Evolutionary conservation across 2,113 vertebrate species (phyloP).

Genomic region (Chauna torquata): DNA sequence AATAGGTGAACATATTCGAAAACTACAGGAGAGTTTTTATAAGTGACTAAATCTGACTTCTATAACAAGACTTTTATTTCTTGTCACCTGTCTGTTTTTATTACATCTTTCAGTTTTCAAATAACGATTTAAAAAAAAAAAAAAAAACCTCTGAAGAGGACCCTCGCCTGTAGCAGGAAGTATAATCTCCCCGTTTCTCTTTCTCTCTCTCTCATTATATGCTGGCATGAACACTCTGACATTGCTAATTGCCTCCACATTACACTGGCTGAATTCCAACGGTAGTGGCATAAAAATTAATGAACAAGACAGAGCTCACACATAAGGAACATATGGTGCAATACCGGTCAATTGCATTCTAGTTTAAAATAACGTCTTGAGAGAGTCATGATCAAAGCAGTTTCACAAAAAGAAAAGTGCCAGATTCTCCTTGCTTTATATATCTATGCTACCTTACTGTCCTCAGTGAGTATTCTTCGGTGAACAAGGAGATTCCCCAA

Average conservation of each 20-base stretch:
- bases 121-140: background rate
- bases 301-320: constrained; percentile 67
- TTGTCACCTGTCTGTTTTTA: constrained; percentile 44
- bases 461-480: background rate
- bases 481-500: background rate
- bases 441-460: constrained; percentile 22
- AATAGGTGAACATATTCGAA: background rate
- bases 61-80: constrained; percentile 4
- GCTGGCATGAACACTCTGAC: constrained; percentile 52
- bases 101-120: constrained; percentile 38
- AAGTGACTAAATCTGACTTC: constrained; percentile 27
- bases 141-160: constrained; percentile 3
- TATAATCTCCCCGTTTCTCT: background rate
- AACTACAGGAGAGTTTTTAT: background rate
- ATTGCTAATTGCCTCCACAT: constrained; percentile 66
- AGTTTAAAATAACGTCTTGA: constrained; percentile 64
- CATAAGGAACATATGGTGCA: constrained; percentile 62
- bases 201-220: constrained; percentile 33
- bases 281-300: constrained; percentile 70
- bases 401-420: constrained; percentile 43
- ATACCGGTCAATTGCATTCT: constrained; percentile 53
- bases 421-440: constrained; percentile 13
- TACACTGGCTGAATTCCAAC: constrained; percentile 73
- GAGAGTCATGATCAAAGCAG: constrained; percentile 49
- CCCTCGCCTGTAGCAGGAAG: constrained; percentile 54